A percentile compares a stretch with the other conserved stretches of the same genome.
These are phyloP conservation scores for Nothoprocta pentlandii DNA, from an alignment of 2,113 vertebrate species.

Conservation along the genomic window DNA sequence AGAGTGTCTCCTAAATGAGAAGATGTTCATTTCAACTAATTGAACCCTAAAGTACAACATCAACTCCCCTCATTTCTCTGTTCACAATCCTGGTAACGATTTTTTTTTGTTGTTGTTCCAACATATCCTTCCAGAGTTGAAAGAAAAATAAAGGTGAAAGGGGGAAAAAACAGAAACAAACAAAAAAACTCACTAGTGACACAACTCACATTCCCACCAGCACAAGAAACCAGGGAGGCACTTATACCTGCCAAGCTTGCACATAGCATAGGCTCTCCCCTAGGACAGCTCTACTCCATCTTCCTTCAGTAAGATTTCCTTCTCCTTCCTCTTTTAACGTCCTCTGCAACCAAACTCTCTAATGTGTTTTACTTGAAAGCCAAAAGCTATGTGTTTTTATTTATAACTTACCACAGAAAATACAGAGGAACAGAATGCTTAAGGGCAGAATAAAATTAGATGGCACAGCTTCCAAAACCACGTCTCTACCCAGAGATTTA, in stretches of 20 bases:
- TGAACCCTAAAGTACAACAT: not conserved
- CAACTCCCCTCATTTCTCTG: not conserved
- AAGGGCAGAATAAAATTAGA: not conserved
- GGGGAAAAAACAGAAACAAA: not conserved
- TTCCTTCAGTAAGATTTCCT: not conserved
- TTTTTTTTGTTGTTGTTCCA: not conserved
- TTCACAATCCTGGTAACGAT: not conserved
- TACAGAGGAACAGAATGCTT: not conserved
- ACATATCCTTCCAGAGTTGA: not conserved
- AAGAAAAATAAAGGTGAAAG: not conserved
- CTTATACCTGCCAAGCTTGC: no score
- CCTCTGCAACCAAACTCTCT: not conserved
- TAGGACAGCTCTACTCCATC: not conserved
- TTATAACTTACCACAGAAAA: not conserved
- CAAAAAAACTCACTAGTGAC: not conserved
- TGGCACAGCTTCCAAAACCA: not conserved
- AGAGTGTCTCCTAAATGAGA: not conserved
- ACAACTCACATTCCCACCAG: not conserved
- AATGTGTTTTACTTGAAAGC: not conserved
- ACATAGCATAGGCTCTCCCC: not conserved
- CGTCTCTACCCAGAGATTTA: not conserved
- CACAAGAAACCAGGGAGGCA: not conserved
- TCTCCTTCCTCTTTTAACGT: not conserved
- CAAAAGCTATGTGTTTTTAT: not conserved
- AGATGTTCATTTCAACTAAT: not conserved